Base-by-base conservation (phyloP, 2,888 invertebrate genomes). In the Cantharis flavilabris region DNA sequence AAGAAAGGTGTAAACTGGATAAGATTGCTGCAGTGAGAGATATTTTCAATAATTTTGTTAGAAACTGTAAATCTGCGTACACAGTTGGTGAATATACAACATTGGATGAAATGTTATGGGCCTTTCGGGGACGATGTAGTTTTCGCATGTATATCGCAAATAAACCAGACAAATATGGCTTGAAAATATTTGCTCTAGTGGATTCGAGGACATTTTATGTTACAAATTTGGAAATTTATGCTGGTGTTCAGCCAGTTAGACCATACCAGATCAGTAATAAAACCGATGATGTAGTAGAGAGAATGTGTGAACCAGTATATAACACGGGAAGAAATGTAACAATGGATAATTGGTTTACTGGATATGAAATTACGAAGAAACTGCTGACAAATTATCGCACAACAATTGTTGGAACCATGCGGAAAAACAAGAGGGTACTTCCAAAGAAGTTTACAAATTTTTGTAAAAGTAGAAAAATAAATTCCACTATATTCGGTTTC, bases 1-100 rank as follows among this genome's bases (percentile, higher is more conserved):
- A 72, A 23, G 26, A 75, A 64, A 72, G 75, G 63, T 30, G 70
- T 63, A 18, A 69, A 64, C 26, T 72, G 70, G 81, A 81, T 70
- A 81, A 81, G 69, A 69, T 82, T 69, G 77, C 80, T 70, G 70
- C 80, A 62, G 77, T 80, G 18, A 71, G 83, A 75, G 73, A 84
- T 28, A 33, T 83, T 13, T 83, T 84, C n/a, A n/a, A n/a, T n/a
- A n/a, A n/a, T n/a, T n/a, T n/a, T n/a, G n/a, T n/a, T n/a, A n/a
- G n/a, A n/a, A n/a, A n/a, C n/a, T n/a, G n/a, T n/a, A n/a, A n/a
- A n/a, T n/a, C n/a, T n/a, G n/a, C n/a, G n/a, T n/a, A n/a, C n/a
- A n/a, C n/a, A n/a, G n/a, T n/a, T n/a, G n/a, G n/a, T n/a, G n/a
- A n/a, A n/a, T n/a, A n/a, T n/a, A n/a, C n/a, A n/a, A n/a, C n/a